Evolutionary conservation across 2,797 vertebrate genomes (phyloP).

Genomic region (Artibeus lituratus): DNA sequence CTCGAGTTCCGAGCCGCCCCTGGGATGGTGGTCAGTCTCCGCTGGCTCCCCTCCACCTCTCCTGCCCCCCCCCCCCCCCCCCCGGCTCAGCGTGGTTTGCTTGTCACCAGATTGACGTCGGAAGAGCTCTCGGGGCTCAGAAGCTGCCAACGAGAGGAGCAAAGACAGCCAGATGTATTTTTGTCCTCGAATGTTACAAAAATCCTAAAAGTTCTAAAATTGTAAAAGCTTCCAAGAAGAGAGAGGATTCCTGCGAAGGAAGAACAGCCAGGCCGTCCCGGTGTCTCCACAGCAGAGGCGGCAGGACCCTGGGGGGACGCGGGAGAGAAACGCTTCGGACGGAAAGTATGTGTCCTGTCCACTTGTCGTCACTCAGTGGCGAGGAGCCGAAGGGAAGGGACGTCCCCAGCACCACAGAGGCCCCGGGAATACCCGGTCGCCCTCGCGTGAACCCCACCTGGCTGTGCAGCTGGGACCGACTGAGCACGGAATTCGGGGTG

Average conservation of each 20-base stretch:
- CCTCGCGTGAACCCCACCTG: background rate
- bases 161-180: too few species aligned
- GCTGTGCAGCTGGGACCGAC: background rate
- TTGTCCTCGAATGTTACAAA: background rate
- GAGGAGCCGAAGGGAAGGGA: background rate
- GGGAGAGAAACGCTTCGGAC: background rate
- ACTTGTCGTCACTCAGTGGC: background rate
- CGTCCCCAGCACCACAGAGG: background rate
- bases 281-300: background rate
- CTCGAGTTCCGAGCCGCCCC: background rate
- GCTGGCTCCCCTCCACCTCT: background rate
- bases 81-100: background rate
- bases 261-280: background rate
- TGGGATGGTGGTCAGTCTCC: background rate
- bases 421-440: background rate
- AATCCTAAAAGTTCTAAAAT: background rate
- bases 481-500: background rate
- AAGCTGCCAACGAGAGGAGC: too few species aligned
- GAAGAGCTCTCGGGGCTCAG: background rate
- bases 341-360: fast-evolving
- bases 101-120: background rate
- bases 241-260: background rate
- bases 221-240: background rate
- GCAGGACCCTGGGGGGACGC: fast-evolving
- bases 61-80: background rate